Percentiles rank a stretch among this genome's conserved stretches.
phyloP scores from a whole-genome alignment of 2,113 vertebrate genomes.

The Recurvirostra avosetta region DNA sequence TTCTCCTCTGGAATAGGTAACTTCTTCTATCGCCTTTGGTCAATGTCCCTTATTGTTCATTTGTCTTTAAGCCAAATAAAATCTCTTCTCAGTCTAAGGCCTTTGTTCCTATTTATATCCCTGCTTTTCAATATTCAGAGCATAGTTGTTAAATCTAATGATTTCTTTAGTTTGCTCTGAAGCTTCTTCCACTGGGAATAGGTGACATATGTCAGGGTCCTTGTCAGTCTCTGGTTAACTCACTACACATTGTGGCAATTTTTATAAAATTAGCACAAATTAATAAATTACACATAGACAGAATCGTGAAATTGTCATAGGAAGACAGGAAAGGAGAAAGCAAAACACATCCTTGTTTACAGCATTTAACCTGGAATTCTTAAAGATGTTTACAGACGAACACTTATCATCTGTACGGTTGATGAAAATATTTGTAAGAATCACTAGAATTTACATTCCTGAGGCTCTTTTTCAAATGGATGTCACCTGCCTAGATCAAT shows the following conservation, averaged over 20 bases:
- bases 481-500: neutral
- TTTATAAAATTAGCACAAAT: neutral
- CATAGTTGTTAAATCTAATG: neutral
- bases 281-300: neutral
- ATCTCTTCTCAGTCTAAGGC: neutral
- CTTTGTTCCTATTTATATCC: neutral
- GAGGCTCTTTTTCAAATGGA: neutral
- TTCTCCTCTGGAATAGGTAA: neutral
- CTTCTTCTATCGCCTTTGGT: neutral
- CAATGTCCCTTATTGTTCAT: neutral
- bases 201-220: neutral
- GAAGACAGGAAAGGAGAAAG: neutral
- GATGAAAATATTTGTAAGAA: neutral
- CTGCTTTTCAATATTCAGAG: neutral
- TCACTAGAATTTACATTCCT: neutral
- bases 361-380: neutral
- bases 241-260: neutral
- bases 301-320: neutral
- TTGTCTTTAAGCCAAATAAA: neutral
- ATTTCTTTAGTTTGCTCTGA: neutral
- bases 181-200: neutral
- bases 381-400: neutral
- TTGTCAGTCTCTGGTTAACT: neutral
- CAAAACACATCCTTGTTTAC: rapidly evolving
- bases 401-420: neutral